Base-by-base conservation (phyloP, 2,113 vertebrate species). In the Pelecanoides urinatrix region DNA sequence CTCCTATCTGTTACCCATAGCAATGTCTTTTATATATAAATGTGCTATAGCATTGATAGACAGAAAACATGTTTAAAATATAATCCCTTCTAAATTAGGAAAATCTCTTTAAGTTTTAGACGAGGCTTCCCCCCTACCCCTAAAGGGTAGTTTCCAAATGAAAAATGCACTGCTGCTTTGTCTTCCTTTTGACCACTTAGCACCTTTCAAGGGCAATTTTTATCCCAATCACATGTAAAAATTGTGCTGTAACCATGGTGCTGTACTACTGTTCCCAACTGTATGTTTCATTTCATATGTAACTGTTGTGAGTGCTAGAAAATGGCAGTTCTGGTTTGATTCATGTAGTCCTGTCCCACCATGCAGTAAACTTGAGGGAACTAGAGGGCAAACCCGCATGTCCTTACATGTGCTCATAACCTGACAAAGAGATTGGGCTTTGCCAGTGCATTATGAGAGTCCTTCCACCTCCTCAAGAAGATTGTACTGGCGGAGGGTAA, bases 261-360 rank as follows among this genome's bases (percentile, higher is more conserved):
- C 67, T 11, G 0, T 74, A 5, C 25, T 44, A 16, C 55, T 53
- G 34, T 65, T 81, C 36, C 59, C 42, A 47, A 5, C n/a, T 34
- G 13, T n/a, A 0, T 32, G 3, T 73, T 25, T 73, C 0, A 0
- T 67, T 53, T 42, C 21, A 32, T 0, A 6, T 34, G 32, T 21
- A 61, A 30, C 38, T 66, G 14, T 21, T 8, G 5, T 10, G 34
- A 63, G 32, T 47, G 74, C 29, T 74, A 32, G 42, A 38, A 85
- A 66, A 78, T 21, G 66, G 18, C 73, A 62, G 32, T 62, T 93
- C 40, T n/a, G 44, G 32, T 47, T 65, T 75, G 30, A 79, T 73
- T 86, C 44, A 11, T 15, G 26, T 30, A 18, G 53, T 20, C 45
- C 34, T 76, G 42, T 32, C 40, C 49, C 22, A 27, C 27, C 10